Evolutionary conservation across 2,888 invertebrate genomes (phyloP).

Genomic region (Tortrix viridana): DNA sequence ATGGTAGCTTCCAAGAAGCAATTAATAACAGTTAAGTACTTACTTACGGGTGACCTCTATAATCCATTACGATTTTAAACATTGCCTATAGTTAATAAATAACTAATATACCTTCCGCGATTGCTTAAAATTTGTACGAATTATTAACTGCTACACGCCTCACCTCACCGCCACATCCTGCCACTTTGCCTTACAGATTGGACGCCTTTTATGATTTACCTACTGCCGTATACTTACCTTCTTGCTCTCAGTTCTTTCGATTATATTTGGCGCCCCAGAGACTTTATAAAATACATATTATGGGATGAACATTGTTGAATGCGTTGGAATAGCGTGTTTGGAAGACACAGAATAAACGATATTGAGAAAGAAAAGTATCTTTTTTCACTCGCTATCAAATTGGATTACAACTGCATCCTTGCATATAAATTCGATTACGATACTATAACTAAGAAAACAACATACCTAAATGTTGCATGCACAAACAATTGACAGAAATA

Average conservation of each 20-base stretch:
- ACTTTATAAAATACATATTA: slow-evolving; percentile 8
- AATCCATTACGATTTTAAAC: no score
- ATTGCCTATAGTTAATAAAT: not conserved
- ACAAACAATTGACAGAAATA: no score
- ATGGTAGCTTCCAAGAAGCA: no score
- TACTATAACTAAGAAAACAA: no score
- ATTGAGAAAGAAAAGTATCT: no score
- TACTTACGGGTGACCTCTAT: no score
- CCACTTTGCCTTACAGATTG: slow-evolving; percentile 51
- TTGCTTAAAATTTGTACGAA: not conserved
- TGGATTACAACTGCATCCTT: no score
- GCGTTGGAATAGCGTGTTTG: not conserved
- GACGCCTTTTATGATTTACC: slow-evolving; percentile 55
- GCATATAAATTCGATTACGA: no score
- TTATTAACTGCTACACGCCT: slow-evolving; percentile 5
- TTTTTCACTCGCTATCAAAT: no score
- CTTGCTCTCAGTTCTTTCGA: slow-evolving; percentile 8
- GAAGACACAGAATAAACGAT: no score
- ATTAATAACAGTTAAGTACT: no score
- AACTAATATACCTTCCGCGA: not conserved
- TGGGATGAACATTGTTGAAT: slow-evolving; percentile 5
- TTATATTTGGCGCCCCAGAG: slow-evolving; percentile 8
- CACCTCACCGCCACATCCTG: not conserved
- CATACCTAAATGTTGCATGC: no score
- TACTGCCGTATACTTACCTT: slow-evolving; percentile 37